These are phyloP conservation scores for Helleia helle DNA, from an alignment of 2,888 invertebrate genomes.

Conservation along the genomic window DNA sequence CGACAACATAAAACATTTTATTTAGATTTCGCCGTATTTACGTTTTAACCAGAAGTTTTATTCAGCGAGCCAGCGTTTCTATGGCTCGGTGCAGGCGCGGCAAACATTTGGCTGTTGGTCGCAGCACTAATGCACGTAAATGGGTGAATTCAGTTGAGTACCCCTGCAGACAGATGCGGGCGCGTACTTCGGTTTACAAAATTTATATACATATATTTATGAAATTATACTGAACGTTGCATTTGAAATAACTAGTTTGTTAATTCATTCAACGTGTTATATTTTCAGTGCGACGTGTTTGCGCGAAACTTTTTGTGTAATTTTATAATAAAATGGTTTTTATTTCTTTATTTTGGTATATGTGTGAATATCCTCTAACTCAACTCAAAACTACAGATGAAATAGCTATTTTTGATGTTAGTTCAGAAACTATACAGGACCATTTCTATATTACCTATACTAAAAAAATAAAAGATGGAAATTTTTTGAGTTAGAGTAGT, in stretches of 20 bases:
- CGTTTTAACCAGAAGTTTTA: not conserved
- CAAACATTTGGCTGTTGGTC: constrained; percentile 19
- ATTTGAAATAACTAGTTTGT: constrained; percentile 2
- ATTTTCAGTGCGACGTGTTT: not conserved
- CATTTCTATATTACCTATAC: no score
- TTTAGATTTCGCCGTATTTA: not conserved
- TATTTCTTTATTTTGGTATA: no score
- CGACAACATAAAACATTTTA: no score
- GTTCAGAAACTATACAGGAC: no score
- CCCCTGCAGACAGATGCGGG: constrained; percentile 13
- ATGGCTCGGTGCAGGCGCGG: constrained; percentile 15
- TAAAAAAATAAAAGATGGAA: no score
- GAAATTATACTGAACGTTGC: constrained; percentile 7
- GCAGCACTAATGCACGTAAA: constrained; percentile 18
- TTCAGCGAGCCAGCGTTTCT: constrained; percentile 4
- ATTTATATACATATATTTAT: constrained; percentile 8
- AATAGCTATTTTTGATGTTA: no score
- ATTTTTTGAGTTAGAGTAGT: no score
- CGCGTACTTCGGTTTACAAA: constrained; percentile 6
- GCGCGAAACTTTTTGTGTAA: no score
- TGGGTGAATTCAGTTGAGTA: constrained; percentile 16
- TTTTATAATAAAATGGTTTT: no score
- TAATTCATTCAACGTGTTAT: not conserved
- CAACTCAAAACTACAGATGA: no score
- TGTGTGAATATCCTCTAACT: no score